phyloP scores from a whole-genome alignment of 2,113 vertebrate genomes.

The Canis aureus region DNA sequence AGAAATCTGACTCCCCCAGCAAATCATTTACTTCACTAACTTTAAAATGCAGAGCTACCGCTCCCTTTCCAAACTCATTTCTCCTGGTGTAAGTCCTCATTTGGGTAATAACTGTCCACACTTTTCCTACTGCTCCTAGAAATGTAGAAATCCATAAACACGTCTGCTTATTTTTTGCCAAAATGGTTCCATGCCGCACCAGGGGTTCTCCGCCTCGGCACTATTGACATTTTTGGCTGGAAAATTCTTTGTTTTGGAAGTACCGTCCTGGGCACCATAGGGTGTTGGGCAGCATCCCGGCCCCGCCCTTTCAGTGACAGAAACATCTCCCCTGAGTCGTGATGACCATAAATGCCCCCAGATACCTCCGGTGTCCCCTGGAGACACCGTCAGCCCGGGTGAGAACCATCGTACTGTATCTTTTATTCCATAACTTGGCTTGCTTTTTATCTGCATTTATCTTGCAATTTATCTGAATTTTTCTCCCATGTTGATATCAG shows the following conservation, averaged over 20 bases:
- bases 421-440: background rate
- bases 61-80: background rate
- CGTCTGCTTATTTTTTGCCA: background rate
- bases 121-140: background rate
- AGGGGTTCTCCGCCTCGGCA: background rate
- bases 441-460: background rate
- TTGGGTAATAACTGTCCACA: rapidly evolving
- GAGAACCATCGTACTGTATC: background rate
- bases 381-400: background rate
- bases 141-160: rapidly evolving
- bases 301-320: background rate
- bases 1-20: background rate
- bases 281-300: background rate
- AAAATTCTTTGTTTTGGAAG: background rate
- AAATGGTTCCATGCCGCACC: background rate
- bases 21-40: background rate
- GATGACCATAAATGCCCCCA: background rate
- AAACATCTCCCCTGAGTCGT: background rate
- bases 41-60: background rate
- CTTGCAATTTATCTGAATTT: background rate
- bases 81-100: background rate
- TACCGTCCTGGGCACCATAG: background rate
- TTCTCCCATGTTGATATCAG: rapidly evolving
- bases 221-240: background rate
- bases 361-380: background rate